These are phyloP conservation scores for Peromyscus aztecus DNA, from an alignment of 2,797 vertebrate genomes.

Conservation along the genomic window DNA sequence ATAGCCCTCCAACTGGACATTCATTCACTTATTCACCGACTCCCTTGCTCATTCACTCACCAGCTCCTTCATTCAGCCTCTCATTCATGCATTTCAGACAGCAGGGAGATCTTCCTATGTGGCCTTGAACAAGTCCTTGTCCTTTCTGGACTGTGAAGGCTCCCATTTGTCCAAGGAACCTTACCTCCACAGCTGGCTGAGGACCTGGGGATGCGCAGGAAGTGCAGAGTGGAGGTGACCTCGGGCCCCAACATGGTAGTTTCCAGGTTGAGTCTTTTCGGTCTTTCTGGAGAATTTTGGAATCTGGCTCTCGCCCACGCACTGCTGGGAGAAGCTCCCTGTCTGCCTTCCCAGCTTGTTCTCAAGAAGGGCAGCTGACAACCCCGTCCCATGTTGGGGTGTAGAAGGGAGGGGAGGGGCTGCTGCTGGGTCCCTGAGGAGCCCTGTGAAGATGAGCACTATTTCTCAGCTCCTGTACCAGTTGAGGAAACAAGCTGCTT, in stretches of 20 bases:
- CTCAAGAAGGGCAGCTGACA: neutral
- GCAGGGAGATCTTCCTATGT: rapidly evolving
- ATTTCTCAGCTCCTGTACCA: neutral
- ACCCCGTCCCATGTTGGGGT: neutral
- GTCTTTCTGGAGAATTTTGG: constrained; percentile 13
- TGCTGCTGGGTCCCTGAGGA: neutral
- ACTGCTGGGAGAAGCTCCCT: neutral
- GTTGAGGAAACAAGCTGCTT: neutral
- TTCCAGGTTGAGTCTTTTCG: neutral
- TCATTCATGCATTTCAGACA: neutral
- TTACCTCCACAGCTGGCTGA: rapidly evolving
- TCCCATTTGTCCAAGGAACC: neutral
- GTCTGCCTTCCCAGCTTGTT: neutral
- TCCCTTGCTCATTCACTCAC: no score
- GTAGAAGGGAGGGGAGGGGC: no score
- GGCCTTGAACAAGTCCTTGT: neutral
- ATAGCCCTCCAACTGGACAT: neutral
- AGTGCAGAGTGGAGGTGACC: neutral
- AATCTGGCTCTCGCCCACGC: neutral
- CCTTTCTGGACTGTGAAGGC: neutral
- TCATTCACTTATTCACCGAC: neutral
- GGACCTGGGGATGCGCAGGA: constrained; percentile 4
- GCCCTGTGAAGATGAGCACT: rapidly evolving
- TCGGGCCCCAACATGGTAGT: rapidly evolving
- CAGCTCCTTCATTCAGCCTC: rapidly evolving